Percentiles rank a stretch among this genome's conserved stretches.
Evolutionary conservation across 1,140 invertebrate genomes (phyloP).

Genomic region (Probaryconus sp.): DNA sequence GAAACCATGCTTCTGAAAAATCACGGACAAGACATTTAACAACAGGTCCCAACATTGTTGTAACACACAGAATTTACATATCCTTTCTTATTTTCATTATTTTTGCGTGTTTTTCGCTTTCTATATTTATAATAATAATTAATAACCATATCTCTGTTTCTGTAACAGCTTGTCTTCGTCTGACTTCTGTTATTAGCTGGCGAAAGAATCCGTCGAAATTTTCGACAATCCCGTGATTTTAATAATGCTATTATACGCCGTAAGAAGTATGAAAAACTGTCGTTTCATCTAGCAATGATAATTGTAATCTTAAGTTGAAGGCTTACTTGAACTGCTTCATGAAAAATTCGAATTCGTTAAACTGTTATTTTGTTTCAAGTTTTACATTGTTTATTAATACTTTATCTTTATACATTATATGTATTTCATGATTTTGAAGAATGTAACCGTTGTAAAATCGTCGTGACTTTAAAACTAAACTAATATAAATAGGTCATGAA

Average conservation of each 20-base stretch:
- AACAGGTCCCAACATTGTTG: constrained; percentile 66
- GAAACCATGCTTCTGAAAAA: constrained; percentile 71
- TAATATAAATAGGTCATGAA: constrained; percentile 29
- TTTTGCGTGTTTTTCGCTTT: constrained; percentile 24
- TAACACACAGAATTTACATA: constrained; percentile 22
- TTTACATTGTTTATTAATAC: background rate
- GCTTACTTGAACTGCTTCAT: constrained; percentile 54
- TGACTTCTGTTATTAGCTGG: constrained; percentile 11
- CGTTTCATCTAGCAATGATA: constrained; percentile 27
- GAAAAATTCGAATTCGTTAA: constrained; percentile 30
- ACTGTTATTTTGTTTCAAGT: background rate
- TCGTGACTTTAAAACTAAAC: constrained; percentile 29
- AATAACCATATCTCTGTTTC: constrained; percentile 6
- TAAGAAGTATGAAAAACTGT: constrained; percentile 48
- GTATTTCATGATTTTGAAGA: too few relatives aligned
- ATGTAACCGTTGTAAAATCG: constrained; percentile 2
- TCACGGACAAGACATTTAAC: constrained; percentile 68
- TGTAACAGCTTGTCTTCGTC: constrained; percentile 9
- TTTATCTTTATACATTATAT: too few relatives aligned
- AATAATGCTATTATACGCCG: constrained; percentile 37
- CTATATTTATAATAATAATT: constrained; percentile 4
- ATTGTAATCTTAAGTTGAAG: constrained; percentile 44
- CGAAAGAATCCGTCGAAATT: constrained; percentile 19
- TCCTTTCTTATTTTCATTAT: constrained; percentile 46
- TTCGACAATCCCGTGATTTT: constrained; percentile 19